These are phyloP conservation scores for Rhabdomys dilectus DNA, from an alignment of 2,113 vertebrate species.

Conservation along the genomic window DNA sequence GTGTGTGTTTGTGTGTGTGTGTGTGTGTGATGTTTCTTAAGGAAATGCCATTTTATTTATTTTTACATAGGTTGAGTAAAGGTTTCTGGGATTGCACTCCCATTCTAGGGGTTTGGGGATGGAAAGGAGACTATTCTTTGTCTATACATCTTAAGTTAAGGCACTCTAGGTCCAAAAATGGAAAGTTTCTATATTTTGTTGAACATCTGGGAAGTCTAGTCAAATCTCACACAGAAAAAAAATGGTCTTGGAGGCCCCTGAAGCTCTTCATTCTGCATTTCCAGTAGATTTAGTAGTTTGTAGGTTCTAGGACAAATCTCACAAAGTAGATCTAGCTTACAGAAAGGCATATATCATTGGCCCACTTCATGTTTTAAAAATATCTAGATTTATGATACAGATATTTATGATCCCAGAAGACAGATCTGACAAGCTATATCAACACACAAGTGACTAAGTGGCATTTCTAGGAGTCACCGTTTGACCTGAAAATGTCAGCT, in stretches of 20 bases:
- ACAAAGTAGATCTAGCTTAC: slow-evolving; percentile 28
- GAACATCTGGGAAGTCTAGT: slow-evolving; percentile 23
- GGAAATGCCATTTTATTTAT: slow-evolving; percentile 46
- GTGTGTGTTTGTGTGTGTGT: neutral
- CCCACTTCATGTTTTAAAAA: slow-evolving; percentile 40
- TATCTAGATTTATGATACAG: slow-evolving; percentile 41
- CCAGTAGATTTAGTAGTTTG: neutral
- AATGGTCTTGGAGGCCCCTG: neutral
- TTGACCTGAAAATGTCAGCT: neutral
- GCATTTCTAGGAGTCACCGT: neutral
- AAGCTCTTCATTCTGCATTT: slow-evolving; percentile 33
- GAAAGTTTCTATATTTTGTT: slow-evolving; percentile 34
- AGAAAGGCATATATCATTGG: slow-evolving; percentile 34
- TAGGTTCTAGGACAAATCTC: neutral
- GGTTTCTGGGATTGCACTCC: slow-evolving; percentile 21
- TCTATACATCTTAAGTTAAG: slow-evolving; percentile 50
- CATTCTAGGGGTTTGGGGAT: neutral
- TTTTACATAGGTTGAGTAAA: slow-evolving; percentile 26
- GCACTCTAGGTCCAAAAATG: slow-evolving; percentile 39
- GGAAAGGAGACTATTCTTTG: slow-evolving; percentile 34
- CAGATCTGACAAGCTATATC: neutral
- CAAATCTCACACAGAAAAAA: slow-evolving; percentile 18
- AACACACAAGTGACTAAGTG: neutral
- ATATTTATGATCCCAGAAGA: slow-evolving; percentile 16
- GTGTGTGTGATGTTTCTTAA: neutral